Base-by-base conservation (phyloP, 1,140 invertebrate genomes). In the Oryctes rhinoceros region DNA sequence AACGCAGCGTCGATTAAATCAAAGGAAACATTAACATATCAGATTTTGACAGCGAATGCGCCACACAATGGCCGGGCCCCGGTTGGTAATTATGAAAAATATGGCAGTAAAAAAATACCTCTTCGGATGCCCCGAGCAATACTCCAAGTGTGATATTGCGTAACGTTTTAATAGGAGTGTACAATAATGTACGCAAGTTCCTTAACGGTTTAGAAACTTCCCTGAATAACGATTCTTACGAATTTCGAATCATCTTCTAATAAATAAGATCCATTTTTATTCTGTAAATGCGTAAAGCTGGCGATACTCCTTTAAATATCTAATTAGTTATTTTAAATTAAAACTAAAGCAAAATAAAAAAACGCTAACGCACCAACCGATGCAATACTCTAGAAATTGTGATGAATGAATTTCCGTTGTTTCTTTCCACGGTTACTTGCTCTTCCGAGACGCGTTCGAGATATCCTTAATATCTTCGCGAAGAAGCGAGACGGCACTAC, bases 381-480 rank as follows among this genome's bases (percentile, higher is more conserved):
- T 1, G 53, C 53, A n/a, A 15, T 71, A 71, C 65, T 15, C 18
- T 82, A 84, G 83, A 83, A 85, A 83, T 59, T 82, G 79, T 77
- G 81, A 82, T 84, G 82, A 84, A 83, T 79, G 82, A 85, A 86
- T 85, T 86, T 87, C 86, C 86, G 86, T 85, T 86, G 84, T 83
- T 85, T 85, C 83, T 83, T 71, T 85, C 85, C 84, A 88, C 87
- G 87, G 84, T 85, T 85, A 84, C 86, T 86, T 85, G 84, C 82
- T 85, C 84, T 84, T 86, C 84, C 87, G 87, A 87, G 83, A 87
- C 65, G 20, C 53, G n/a, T 59, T 18, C 53, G 20, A 30, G 24
- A 30, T 30, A 30, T 30, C 5, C 80, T 74, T 1, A 4, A 44
- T 44, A 44, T 44, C 13, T n/a, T 59, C 15, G 18, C 18, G n/a